Percentiles rank a stretch among this genome's conserved stretches.
These are phyloP conservation scores for Drosophila obscura DNA, from an alignment of 1,140 invertebrate species.

Conservation along the genomic window DNA sequence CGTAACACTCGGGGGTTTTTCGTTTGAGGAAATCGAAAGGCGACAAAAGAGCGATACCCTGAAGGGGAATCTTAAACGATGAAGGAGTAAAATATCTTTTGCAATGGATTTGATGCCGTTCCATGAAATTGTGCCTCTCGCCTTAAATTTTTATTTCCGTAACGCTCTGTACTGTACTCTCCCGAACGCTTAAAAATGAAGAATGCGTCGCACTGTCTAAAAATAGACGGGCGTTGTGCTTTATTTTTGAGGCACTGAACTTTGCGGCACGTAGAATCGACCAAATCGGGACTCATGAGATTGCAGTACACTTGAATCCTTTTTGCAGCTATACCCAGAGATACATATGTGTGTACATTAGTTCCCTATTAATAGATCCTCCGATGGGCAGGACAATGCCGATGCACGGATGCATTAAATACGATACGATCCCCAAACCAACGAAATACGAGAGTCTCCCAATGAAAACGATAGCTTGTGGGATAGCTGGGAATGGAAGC, in stretches of 20 bases:
- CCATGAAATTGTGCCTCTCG: no score
- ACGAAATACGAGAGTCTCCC: constrained; percentile 22
- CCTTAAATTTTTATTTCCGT: no score
- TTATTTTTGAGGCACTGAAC: constrained; percentile 45
- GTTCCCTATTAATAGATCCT: neutral
- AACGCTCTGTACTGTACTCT: constrained; percentile 8
- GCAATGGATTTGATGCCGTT: no score
- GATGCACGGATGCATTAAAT: constrained; percentile 44
- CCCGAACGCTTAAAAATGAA: constrained; percentile 25
- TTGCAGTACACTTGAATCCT: neutral
- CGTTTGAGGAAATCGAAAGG: constrained; percentile 46
- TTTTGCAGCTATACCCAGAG: no score
- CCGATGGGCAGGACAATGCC: constrained; percentile 36
- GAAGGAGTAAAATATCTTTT: no score
- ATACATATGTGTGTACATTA: no score
- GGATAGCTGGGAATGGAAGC: constrained; percentile 9
- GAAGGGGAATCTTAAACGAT: constrained; percentile 1
- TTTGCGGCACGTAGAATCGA: constrained; percentile 30
- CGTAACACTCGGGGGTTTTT: constrained; percentile 33
- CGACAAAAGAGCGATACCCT: constrained; percentile 3
- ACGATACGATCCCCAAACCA: constrained; percentile 10
- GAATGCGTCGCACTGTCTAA: constrained; percentile 29
- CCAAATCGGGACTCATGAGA: constrained; percentile 7
- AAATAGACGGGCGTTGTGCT: constrained; percentile 27
- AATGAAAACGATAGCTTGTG: constrained; percentile 11